These are phyloP conservation scores for Drosophila siamana DNA, from an alignment of 2,888 invertebrate genomes.

Conservation along the genomic window DNA sequence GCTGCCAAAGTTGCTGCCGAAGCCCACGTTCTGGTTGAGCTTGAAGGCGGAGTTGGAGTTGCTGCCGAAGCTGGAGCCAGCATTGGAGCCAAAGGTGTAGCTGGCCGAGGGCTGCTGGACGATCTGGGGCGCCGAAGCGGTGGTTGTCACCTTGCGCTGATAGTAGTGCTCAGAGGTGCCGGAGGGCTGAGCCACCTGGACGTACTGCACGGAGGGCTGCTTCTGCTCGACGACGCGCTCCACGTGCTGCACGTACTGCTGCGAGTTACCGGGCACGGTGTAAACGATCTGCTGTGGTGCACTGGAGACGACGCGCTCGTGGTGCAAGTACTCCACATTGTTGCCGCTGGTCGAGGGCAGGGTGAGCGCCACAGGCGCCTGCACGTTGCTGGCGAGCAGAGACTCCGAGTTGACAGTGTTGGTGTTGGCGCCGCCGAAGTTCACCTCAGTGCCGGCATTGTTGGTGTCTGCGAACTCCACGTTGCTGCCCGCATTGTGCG, in stretches of 20 bases:
- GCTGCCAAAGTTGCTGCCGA: constrained; percentile 39
- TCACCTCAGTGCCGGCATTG: constrained; percentile 66
- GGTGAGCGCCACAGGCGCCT: constrained; percentile 42
- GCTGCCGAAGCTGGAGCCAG: constrained; percentile 38
- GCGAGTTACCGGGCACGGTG: constrained; percentile 68
- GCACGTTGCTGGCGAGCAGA: constrained; percentile 43
- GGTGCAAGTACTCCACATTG: constrained; percentile 66
- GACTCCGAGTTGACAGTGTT: constrained; percentile 59
- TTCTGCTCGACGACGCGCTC: constrained; percentile 71
- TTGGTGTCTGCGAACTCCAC: constrained; percentile 62
- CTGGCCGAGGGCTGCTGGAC: constrained; percentile 49
- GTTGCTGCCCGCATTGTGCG: constrained; percentile 63
- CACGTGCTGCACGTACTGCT: constrained; percentile 78
- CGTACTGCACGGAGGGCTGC: constrained; percentile 61
- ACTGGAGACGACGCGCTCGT: constrained; percentile 56
- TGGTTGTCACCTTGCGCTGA: constrained; percentile 71
- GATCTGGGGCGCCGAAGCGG: constrained; percentile 66
- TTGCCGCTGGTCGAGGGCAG: constrained; percentile 45
- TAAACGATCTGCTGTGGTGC: constrained; percentile 63
- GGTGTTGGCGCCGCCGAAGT: constrained; percentile 60
- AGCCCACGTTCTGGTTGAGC: constrained; percentile 54
- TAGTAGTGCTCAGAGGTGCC: constrained; percentile 78
- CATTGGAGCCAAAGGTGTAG: constrained; percentile 40
- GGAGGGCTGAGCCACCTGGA: constrained; percentile 55
- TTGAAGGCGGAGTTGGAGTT: constrained; percentile 62